phyloP scores from a whole-genome alignment of 2,113 vertebrate genomes.

The Phocoena phocoena region DNA sequence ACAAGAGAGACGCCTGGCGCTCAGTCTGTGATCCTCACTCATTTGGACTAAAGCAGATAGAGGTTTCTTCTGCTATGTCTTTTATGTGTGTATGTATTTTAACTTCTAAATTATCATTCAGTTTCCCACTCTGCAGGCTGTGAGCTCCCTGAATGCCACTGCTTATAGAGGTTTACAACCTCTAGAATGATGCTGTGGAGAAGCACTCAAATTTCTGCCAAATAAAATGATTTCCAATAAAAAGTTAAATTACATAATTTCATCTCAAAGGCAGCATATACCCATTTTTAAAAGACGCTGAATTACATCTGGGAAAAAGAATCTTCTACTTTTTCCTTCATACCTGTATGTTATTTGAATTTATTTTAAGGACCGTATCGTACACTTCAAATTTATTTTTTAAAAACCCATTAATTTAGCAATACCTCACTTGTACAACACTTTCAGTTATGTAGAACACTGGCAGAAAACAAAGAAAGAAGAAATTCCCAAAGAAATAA shows the following conservation, averaged over 20 bases:
- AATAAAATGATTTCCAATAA: conserved; percentile 19
- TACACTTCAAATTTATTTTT: not conserved
- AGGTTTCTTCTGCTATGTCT: not conserved
- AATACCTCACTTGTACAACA: not conserved
- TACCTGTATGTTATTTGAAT: not conserved
- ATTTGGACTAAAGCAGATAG: not conserved
- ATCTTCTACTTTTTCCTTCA: not conserved
- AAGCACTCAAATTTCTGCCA: not conserved
- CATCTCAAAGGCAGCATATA: conserved; percentile 1
- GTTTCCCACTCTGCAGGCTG: not conserved
- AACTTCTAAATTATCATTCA: not conserved
- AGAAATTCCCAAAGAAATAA: not conserved
- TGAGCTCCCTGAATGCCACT: not conserved
- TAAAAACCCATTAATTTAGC: not conserved
- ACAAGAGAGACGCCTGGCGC: not conserved
- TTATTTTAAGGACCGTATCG: not conserved
- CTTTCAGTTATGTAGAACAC: not conserved
- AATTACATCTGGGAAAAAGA: not conserved
- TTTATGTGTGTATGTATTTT: not conserved
- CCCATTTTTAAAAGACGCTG: not conserved
- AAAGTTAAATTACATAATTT: not conserved
- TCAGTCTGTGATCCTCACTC: not conserved
- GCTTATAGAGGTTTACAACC: not conserved
- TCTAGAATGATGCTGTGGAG: not conserved
- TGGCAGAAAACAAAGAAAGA: not conserved